A percentile compares a stretch with the other conserved stretches of the same genome.
Conservation (phyloP, 2,797 vertebrate genomes). For the Amblyopsis hoosieri region DNA sequence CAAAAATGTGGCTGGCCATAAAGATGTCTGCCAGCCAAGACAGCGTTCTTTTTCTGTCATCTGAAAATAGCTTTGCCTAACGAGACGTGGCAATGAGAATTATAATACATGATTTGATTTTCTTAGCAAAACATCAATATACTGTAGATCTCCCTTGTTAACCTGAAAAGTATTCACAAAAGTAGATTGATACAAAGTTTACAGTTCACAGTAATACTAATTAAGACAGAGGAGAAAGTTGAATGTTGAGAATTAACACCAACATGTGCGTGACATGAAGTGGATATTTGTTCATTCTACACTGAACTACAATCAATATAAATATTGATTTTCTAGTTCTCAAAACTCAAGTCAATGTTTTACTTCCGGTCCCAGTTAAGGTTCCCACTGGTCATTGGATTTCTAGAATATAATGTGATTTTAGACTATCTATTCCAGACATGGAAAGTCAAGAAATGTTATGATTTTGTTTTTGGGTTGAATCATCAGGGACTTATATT, state of each 20-base stretch:
- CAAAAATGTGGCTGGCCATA: constrained; percentile 41
- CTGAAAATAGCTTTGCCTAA: constrained; percentile 47
- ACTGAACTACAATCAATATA: constrained; percentile 21
- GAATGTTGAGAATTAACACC: constrained; percentile 10
- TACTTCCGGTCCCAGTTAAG: constrained; percentile 15
- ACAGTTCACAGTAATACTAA: no score
- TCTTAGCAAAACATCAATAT: constrained; percentile 33
- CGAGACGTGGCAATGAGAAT: constrained; percentile 48
- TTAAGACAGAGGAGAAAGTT: neutral
- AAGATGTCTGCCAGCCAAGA: constrained; percentile 48
- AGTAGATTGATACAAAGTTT: no score
- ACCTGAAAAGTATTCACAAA: neutral
- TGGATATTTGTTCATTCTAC: constrained; percentile 21
- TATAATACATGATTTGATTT: constrained; percentile 56
- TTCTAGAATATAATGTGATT: no score
- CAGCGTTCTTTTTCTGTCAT: constrained; percentile 30
- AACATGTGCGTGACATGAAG: neutral
- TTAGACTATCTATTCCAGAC: no score
- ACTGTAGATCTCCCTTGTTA: no score
- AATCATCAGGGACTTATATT: no score
- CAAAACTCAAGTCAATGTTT: constrained; percentile 32
- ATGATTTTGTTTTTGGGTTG: no score
- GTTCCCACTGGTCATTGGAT: no score
- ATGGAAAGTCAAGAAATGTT: no score
- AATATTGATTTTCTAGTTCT: constrained; percentile 20